These are phyloP conservation scores for Chloromyia formosa DNA, from an alignment of 2,888 invertebrate genomes.

Conservation along the genomic window DNA sequence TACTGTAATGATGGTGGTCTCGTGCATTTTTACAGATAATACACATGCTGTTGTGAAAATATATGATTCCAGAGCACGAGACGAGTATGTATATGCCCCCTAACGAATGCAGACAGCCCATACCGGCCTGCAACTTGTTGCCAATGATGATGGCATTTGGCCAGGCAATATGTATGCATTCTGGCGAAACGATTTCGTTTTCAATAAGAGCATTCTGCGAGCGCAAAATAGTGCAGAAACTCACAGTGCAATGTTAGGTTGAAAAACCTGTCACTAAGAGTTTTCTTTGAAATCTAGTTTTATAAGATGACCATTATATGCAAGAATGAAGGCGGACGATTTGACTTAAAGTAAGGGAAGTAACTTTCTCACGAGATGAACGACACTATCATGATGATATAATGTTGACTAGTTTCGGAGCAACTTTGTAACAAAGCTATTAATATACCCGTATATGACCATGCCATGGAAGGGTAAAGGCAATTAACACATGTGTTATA, in stretches of 20 bases:
- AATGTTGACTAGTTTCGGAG: no score
- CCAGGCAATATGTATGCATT: not conserved
- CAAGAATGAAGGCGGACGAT: no score
- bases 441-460: no score
- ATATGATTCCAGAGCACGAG: not conserved
- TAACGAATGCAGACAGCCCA: no score
- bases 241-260: not conserved
- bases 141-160: not conserved
- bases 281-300: no score
- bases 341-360: no score
- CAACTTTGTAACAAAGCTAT: no score
- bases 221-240: slow-evolving; percentile 29
- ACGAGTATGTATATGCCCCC: not conserved
- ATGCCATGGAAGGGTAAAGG: no score
- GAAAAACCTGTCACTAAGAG: slow-evolving; percentile 20
- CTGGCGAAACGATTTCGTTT: slow-evolving; percentile 32
- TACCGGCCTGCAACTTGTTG: slow-evolving; percentile 6
- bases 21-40: not conserved
- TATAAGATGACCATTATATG: no score
- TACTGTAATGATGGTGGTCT: not conserved
- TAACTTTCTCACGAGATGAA: no score
- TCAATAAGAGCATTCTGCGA: slow-evolving; percentile 3
- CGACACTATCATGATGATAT: no score
- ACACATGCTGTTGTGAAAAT: not conserved
- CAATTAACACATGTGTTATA: no score